Evolutionary conservation across 2,888 invertebrate genomes (phyloP).

Genomic region (Adineta ricciae): DNA sequence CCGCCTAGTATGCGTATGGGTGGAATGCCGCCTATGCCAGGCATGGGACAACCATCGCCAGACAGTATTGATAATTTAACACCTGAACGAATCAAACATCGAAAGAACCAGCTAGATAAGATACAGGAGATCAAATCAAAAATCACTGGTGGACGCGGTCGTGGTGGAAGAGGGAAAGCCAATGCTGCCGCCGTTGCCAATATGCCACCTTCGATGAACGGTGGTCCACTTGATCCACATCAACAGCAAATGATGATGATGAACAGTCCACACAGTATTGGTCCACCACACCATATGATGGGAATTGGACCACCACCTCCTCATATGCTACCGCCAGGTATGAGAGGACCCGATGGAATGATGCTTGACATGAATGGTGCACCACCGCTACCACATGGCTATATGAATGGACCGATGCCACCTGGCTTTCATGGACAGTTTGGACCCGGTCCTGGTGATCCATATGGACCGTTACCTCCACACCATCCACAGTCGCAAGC

Average conservation of each 20-base stretch:
- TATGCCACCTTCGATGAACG: not conserved
- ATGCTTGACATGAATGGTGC: constrained; percentile 8
- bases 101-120: constrained; percentile 81
- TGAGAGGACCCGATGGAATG: constrained; percentile 6
- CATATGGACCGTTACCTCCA: constrained; percentile 34
- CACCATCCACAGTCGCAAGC: constrained; percentile 36
- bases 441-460: constrained; percentile 33
- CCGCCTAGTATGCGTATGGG: constrained; percentile 15
- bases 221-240: not conserved
- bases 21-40: not conserved
- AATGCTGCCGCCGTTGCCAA: constrained; percentile 24
- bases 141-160: constrained; percentile 25
- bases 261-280: constrained; percentile 4
- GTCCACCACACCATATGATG: constrained; percentile 20
- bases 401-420: constrained; percentile 10
- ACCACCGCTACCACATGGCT: not conserved
- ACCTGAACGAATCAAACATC: constrained; percentile 82
- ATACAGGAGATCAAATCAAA: constrained; percentile 53
- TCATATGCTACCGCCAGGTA: constrained; percentile 18
- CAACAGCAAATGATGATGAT: constrained; percentile 3
- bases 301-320: not conserved
- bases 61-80: constrained; percentile 68
- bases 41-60: not conserved
- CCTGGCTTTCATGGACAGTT: constrained; percentile 24
- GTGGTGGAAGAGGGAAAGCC: constrained; percentile 25